Evolutionary conservation across 2,888 invertebrate species (phyloP), one percentile per base, ranked within the genome.

Genomic region (Nipponacmea schrenckii): DNA sequence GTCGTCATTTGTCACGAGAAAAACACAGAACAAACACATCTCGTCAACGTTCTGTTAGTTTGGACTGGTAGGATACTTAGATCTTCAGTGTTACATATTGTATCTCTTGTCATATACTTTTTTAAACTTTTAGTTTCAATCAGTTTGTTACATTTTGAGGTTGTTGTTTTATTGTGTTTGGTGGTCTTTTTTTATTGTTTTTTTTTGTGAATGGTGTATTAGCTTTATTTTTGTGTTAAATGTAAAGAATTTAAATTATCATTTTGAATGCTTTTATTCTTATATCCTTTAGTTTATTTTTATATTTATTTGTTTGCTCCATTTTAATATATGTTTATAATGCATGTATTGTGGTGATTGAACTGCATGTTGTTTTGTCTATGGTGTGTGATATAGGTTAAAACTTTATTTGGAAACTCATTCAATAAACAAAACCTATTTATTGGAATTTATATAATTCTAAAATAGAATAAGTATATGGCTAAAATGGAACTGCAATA

Each of bases 11-110:
- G 71, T 81, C 81, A 72, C 81, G 81, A 69, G 77, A 78, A 65
- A 81, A 81, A 66, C 71, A 66, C 24, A 50, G 50, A 27, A 62
- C 67, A 39, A 67, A 71, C 62, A 68, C 70, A 27, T 77, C 77
- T 56, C 75, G 85, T 63, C 83, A 84, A 70, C 78, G 85, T 64
- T 85, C 85, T 10, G 80, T 86, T 68, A 86, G 86, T 71, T 75
- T 85, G n/a, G 86, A 86, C 71, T 85, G 84, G 86, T 85, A 74
- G 79, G 86, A 76, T 27, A 67, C 48, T 69, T 39, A 39, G 39
- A 5, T 39, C 39, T 39, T 39, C 39, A 39, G 39, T 39, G 39
- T 39, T 39, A 39, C 39, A 39, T 39, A 31, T 31, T 31, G 39
- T 39, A 39, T 39, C 39, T 39, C 39, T 39, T 39, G 31, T 31